Base-by-base conservation (phyloP, 1,140 invertebrate genomes). In the Streblospio benedicti region DNA sequence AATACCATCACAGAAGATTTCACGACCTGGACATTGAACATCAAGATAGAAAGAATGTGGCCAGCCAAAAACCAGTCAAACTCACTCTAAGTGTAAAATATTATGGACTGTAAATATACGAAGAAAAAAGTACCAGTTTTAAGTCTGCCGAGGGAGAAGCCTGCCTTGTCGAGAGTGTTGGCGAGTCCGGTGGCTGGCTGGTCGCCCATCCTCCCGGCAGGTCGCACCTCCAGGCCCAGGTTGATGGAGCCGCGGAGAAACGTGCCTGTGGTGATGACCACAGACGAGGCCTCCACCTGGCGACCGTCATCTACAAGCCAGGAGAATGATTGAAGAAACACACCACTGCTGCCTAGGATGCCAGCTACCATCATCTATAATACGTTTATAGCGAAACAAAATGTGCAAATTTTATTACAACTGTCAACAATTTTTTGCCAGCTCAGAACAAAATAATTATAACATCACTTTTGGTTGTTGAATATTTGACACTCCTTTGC, bases 181-280 rank as follows among this genome's bases (percentile, higher is more conserved):
- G 90, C 90, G 54, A 96, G 79, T 1, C 85, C 89, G 66, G 91
- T 84, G 1, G 91, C 83, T 1, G 91, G 85, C 63, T 83, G 83
- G 76, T 95, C 93, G 6, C 87, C 89, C 2, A 93, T 80, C 65
- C 93, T 77, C 2, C 93, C 93, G 59, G 91, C 91, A n/a, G 90
- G 87, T 60, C 77, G 80, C 18, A 82, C 79, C 59, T 89, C 84
- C 53, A 89, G 74, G 14, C 93, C 93, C 64, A 92, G 88, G 75
- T 91, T 91, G 45, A 96, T 94, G 71, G 87, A 83, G 1, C 88
- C 93, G 60, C 89, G 83, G 23, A 96, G 78, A 80, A 96, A 96
- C n/a, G 93, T 96, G 16, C 93, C 93, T 0, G 92, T 93, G 30
- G 93, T 93, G 63, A 96, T 83, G 2, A 96, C 82, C 27, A 94